phyloP scores from a whole-genome alignment of 37 sponge, comb jelly and placozoan species.

The Eunapius fragilis region DNA sequence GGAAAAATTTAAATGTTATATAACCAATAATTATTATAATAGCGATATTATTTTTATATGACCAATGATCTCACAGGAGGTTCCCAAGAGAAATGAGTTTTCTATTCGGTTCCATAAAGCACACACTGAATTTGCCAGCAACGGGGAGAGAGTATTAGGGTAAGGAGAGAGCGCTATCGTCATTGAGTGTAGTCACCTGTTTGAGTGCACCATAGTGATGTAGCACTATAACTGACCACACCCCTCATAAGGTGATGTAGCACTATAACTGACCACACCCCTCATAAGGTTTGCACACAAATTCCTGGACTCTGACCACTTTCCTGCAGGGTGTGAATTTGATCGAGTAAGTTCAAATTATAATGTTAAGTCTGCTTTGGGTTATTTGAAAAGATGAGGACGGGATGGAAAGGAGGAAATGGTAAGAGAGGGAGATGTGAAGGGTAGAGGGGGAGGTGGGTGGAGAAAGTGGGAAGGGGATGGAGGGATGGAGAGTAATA shows the following conservation, averaged over 20 bases:
- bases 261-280: too few relatives aligned
- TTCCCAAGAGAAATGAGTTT: slow-evolving; percentile 36
- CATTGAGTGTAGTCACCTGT: too few relatives aligned
- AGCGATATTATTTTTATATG: too few relatives aligned
- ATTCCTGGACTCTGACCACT: slow-evolving; percentile 57
- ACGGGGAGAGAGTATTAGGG: slow-evolving; percentile 90
- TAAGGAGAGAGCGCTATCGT: too few relatives aligned
- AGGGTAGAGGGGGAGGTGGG: not conserved
- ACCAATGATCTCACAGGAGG: slow-evolving; percentile 9
- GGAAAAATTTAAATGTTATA: too few relatives aligned
- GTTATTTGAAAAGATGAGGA: too few relatives aligned
- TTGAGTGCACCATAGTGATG: too few relatives aligned
- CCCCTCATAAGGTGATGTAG: too few relatives aligned
- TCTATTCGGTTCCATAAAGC: slow-evolving; percentile 49
- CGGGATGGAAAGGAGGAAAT: not conserved
- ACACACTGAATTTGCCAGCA: slow-evolving; percentile 63
- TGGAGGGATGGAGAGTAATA: slow-evolving; percentile 11
- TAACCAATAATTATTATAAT: too few relatives aligned
- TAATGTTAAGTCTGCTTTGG: not conserved
- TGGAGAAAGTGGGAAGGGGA: not conserved
- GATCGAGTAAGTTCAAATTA: slow-evolving; percentile 57
- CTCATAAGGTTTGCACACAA: slow-evolving; percentile 90
- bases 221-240: too few relatives aligned
- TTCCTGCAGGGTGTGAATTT: slow-evolving; percentile 84
- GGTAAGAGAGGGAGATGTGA: not conserved